These are phyloP conservation scores for Ptiloglossa arizonensis DNA, from an alignment of 1,140 invertebrate genomes.

Conservation along the genomic window DNA sequence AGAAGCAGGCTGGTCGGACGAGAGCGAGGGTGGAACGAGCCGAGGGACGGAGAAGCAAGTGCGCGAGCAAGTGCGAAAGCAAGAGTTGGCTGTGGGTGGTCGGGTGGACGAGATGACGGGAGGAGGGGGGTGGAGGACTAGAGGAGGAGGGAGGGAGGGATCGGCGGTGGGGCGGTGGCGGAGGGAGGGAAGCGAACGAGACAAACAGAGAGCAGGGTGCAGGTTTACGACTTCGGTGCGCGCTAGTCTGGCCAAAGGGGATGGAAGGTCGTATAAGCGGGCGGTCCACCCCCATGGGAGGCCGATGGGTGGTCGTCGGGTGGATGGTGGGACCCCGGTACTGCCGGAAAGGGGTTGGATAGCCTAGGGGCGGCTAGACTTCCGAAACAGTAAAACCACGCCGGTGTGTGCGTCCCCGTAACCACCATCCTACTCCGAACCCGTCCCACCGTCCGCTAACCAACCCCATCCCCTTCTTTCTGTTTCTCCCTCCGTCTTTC, in stretches of 20 bases:
- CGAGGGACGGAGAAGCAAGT: conserved; percentile 26
- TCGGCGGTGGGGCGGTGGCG: conserved; percentile 27
- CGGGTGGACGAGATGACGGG: too few relatives aligned
- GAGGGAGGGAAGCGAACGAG: conserved; percentile 46
- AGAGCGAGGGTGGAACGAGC: conserved; percentile 55
- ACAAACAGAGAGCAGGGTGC: conserved; percentile 65
- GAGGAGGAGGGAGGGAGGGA: conserved; percentile 39
- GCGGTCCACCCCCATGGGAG: conserved; percentile 60
- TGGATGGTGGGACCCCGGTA: conserved; percentile 60
- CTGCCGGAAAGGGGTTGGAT: conserved; percentile 66
- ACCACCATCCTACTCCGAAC: conserved; percentile 59
- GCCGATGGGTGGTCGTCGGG: conserved; percentile 60
- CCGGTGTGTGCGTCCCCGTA: conserved; percentile 69
- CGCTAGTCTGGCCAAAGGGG: conserved; percentile 73
- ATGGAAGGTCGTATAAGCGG: conserved; percentile 75
- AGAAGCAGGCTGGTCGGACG: conserved; percentile 56
- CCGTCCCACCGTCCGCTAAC: conserved; percentile 56
- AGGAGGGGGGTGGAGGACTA: conserved; percentile 31
- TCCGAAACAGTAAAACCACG: conserved; percentile 78
- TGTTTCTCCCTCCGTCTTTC: conserved; percentile 51
- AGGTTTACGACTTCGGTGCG: conserved; percentile 77
- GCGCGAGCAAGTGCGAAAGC: conserved; percentile 39
- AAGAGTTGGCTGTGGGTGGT: conserved; percentile 22
- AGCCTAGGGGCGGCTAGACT: conserved; percentile 74
- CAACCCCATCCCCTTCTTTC: conserved; percentile 48